phyloP scores from a whole-genome alignment of 2,797 vertebrate species.

The Hydrolagus colliei region DNA sequence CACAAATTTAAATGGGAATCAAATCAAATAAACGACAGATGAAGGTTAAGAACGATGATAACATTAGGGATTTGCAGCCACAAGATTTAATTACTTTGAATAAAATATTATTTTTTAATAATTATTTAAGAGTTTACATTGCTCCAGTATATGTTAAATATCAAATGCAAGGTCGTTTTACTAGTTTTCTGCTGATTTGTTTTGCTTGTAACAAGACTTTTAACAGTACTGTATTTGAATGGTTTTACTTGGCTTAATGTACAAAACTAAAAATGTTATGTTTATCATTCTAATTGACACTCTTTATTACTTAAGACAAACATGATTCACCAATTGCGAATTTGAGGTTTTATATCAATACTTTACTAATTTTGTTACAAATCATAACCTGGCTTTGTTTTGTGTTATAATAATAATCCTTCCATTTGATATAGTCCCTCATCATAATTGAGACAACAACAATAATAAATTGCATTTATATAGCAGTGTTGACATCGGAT shows the following conservation, averaged over 20 bases:
- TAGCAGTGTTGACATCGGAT: too few relatives aligned
- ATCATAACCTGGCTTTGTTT: neutral
- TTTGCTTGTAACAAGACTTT: neutral
- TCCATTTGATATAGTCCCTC: too few relatives aligned
- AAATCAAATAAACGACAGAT: slow-evolving; percentile 16
- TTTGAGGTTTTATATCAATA: neutral
- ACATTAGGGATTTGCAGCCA: neutral
- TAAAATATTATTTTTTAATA: slow-evolving; percentile 23
- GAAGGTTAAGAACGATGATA: slow-evolving; percentile 8
- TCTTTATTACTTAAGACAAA: neutral
- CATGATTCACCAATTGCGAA: neutral
- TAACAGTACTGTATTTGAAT: neutral
- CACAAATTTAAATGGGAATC: slow-evolving; percentile 25
- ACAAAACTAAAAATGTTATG: neutral
- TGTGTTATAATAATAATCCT: too few relatives aligned
- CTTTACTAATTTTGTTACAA: neutral
- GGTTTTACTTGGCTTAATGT: neutral
- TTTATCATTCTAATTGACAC: neutral
- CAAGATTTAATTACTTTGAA: slow-evolving; percentile 13
- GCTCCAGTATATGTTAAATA: slow-evolving; percentile 9
- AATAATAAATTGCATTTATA: neutral
- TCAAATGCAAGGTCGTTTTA: neutral
- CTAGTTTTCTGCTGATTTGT: neutral
- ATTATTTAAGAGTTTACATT: slow-evolving; percentile 27
- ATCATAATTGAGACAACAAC: neutral